Evolutionary conservation across 1,140 invertebrate genomes (phyloP).

Genomic region (Drosophila biarmipes): DNA sequence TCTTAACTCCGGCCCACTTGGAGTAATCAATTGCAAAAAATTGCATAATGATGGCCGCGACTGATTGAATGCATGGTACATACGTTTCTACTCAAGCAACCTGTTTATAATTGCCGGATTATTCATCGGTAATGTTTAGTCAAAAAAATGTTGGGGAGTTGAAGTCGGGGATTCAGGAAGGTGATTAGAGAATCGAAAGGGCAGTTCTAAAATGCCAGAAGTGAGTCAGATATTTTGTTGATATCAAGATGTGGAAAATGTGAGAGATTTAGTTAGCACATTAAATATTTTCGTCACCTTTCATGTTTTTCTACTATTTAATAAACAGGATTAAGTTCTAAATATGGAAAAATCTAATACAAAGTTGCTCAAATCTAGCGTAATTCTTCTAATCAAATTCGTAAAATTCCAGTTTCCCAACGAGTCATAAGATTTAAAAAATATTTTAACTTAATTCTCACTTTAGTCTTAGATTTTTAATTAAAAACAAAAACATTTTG

Average conservation of each 20-base stretch:
- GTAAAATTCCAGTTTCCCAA: neutral
- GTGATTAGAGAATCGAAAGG: neutral
- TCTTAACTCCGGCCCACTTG: constrained; percentile 10
- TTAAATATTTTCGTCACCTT: neutral
- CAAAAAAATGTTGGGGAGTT: constrained; percentile 5
- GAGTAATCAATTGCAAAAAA: constrained; percentile 46
- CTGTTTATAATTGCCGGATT: constrained; percentile 50
- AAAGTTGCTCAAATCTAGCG: neutral
- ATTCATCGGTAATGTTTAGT: constrained; percentile 42
- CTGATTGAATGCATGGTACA: constrained; percentile 22
- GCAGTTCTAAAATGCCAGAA: neutral
- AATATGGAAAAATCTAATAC: neutral
- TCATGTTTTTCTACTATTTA: too few species aligned
- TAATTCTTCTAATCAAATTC: neutral
- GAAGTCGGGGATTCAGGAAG: constrained; percentile 1
- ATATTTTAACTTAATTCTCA: constrained; percentile 2
- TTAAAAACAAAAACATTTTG: neutral
- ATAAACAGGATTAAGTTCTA: neutral
- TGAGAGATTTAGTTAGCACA: neutral
- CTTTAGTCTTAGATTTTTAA: neutral
- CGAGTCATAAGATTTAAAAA: neutral
- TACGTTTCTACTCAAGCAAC: constrained; percentile 19
- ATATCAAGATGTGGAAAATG: neutral
- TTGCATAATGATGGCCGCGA: constrained; percentile 46
- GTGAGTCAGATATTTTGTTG: neutral